phyloP scores from a whole-genome alignment of 1,140 invertebrate genomes.

The Tetramorium alpestre region DNA sequence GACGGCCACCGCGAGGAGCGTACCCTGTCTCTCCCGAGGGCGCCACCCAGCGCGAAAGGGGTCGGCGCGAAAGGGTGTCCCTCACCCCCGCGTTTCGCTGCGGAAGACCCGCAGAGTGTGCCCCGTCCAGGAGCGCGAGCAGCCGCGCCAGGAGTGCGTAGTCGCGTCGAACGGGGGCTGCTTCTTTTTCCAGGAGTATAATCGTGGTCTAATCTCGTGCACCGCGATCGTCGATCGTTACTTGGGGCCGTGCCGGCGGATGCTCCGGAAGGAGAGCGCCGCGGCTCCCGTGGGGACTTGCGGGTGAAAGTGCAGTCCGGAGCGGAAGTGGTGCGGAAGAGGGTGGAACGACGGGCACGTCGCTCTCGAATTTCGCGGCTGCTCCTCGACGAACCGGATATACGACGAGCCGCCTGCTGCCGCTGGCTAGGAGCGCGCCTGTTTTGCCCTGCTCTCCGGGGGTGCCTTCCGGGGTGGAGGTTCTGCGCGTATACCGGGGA shows the following conservation, averaged over 20 bases:
- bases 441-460: background rate
- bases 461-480: conserved; percentile 22
- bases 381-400: conserved; percentile 18
- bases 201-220: conserved; percentile 19
- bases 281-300: conserved; percentile 9
- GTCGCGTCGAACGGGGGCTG: background rate
- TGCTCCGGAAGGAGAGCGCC: background rate
- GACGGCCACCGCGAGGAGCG: no score
- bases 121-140: background rate
- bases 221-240: conserved; percentile 31
- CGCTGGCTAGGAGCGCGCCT: background rate
- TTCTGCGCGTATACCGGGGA: conserved; percentile 16
- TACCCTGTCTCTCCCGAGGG: conserved; percentile 38
- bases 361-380: conserved; percentile 55
- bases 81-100: background rate
- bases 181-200: background rate
- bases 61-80: background rate
- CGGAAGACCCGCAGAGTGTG: conserved; percentile 14
- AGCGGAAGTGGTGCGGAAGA: background rate
- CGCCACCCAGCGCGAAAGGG: conserved; percentile 49
- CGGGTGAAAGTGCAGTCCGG: conserved; percentile 18
- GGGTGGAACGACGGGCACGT: conserved; percentile 11
- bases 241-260: conserved; percentile 26
- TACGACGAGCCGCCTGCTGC: background rate
- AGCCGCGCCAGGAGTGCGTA: background rate